Evolutionary conservation across 2,888 invertebrate species (phyloP), one percentile per base, ranked within the genome.

Genomic region (Megamerina dolium): DNA sequence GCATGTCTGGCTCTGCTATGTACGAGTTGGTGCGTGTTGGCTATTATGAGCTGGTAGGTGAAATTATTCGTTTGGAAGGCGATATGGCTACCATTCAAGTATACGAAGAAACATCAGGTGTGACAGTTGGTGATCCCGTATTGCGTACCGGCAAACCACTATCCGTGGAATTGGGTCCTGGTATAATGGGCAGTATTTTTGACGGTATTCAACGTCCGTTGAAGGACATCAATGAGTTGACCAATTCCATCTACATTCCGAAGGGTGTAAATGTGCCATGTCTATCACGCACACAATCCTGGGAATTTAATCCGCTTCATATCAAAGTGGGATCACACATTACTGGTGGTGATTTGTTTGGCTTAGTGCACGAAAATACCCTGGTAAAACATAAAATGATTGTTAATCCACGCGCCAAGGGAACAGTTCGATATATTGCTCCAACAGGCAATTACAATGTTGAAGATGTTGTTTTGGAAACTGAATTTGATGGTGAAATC

Each of bases 51-150:
- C 78, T 99, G 63, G 99, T 99, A 13, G 99, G 99, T 54, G 99
- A 99, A 78, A 99, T 99, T 75, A 99, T 99, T 75, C 87, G 99
- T 75, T 81, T 99, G 52, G 99, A 99, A 76, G 96, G 96, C 47
- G 99, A 99, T 75, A 90, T 95, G 87, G 99, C 99, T 49, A 99
- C 99, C 58, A 97, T 99, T 73, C 99, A 99, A 82, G 97, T 92
- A 54, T 92, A 92, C 72, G 91, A 92, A 69, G 91, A 92, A 74
- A 92, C 88, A 57, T 96, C 97, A 38, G 99, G 97, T 59, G 97
- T 99, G 32, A 99, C 99, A 4, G 97, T 99, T 10, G 99, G 99
- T 21, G 99, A 99, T 76, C 99, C 99, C 40, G 97, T 99, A 16
- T 77, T 99, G 55, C 80, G 97, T 62, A 99, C 99, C 0, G 99